Base-by-base conservation (phyloP, 2,888 invertebrate genomes). In the Idaea straminata region DNA sequence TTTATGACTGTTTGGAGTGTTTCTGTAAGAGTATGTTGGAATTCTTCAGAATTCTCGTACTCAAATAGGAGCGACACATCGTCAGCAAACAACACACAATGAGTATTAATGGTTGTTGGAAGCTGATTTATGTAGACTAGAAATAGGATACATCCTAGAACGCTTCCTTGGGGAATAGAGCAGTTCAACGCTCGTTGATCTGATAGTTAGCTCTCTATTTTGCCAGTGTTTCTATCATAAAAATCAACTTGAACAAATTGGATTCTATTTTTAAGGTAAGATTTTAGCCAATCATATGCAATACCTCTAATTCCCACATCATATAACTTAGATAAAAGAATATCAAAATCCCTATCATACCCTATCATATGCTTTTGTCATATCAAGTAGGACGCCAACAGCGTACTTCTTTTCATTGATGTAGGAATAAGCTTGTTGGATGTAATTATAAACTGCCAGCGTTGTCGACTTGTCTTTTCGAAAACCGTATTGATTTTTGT, bases 161-260 rank as follows among this genome's bases (percentile, higher is more conserved):
- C 25, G 25, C 25, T 25, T 25, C 25, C 25, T 25, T 25, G 25
- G 25, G 25, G 25, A 25, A 25, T 57, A 57, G 57, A 57, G 57
- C 57, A 57, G 15, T 57, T 57, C 15, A 57, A 57, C 15, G 2
- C 15, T 57, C 15, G 7, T 57, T 57, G 57, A 15, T 57, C 57
- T 57, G 57, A 57, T 13, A 57, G 57, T 1, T 57, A 57, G 57
- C 15, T 57, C 15, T 57, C 57, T 13, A 15, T 57, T 57, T 15
- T 7, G 15, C 57, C 57, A 7, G 57, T 57, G 7, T 15, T 57
- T 57, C 10, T 15, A 57, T 57, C 57, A 57, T 57, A 15, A 57
- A 57, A 57, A 57, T 57, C 57, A 57, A 57, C 57, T 57, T 57
- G 57, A 57, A 57, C 57, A 57, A 13, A 57, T 15, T 57, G 57